phyloP scores from a whole-genome alignment of 1,140 invertebrate species.

The Drosophila kanapiae region DNA sequence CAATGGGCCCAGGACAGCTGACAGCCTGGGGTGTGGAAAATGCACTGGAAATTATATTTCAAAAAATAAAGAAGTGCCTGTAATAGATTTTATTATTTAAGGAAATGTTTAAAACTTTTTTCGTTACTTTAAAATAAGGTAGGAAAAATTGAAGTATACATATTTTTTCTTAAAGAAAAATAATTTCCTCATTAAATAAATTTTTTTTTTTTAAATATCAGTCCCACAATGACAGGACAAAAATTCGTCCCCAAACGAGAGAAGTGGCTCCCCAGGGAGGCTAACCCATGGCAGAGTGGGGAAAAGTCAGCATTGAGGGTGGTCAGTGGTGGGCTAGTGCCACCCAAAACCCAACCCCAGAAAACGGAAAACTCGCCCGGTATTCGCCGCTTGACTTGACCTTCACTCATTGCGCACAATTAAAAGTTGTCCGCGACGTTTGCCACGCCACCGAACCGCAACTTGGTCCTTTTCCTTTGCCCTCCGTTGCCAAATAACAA shows the following conservation, averaged over 20 bases:
- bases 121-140: too few species aligned
- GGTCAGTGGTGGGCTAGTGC: neutral
- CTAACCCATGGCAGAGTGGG: neutral
- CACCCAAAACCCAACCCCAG: neutral
- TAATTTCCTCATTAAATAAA: too few species aligned
- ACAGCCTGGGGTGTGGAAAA: conserved; percentile 10
- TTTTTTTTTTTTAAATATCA: conserved; percentile 7
- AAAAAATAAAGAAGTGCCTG: neutral
- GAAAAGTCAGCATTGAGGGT: neutral
- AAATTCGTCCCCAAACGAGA: conserved; percentile 14
- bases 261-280: conserved; percentile 40
- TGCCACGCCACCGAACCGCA: conserved; percentile 39
- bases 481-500: conserved; percentile 50
- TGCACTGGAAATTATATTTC: conserved; percentile 6
- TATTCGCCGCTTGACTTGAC: conserved; percentile 40
- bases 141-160: too few species aligned
- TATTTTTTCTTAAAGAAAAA: neutral
- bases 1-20: conserved; percentile 48
- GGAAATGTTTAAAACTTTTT: neutral
- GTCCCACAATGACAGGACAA: neutral
- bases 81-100: too few species aligned
- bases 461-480: conserved; percentile 12
- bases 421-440: conserved; percentile 64
- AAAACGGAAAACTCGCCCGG: neutral
- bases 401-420: conserved; percentile 71